Evolutionary conservation across 2,888 invertebrate species (phyloP).

Genomic region (Prenolepis imparis): DNA sequence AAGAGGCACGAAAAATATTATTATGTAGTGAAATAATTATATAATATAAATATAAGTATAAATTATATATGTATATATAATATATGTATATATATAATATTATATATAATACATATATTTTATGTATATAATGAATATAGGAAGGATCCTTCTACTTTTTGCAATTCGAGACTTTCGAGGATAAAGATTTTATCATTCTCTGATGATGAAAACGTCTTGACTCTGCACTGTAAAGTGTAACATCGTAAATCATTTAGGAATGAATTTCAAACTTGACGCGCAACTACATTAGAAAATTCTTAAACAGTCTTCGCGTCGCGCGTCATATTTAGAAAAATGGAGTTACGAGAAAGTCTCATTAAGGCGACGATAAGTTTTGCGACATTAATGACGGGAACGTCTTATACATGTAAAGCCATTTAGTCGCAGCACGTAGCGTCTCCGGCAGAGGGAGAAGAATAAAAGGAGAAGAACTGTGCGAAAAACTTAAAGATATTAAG

Average conservation of each 20-base stretch:
- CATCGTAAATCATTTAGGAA: constrained; percentile 41
- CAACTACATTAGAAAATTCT: constrained; percentile 48
- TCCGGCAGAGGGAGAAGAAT: constrained; percentile 8
- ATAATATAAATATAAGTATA: too few relatives aligned
- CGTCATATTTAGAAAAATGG: constrained; percentile 55
- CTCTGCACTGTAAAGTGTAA: background rate
- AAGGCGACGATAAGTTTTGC: constrained; percentile 50
- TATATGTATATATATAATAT: too few relatives aligned
- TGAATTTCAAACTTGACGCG: constrained; percentile 21
- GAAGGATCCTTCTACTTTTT: background rate
- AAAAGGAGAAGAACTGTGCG: constrained; percentile 35
- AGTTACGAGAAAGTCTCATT: constrained; percentile 50
- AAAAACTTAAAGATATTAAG: constrained; percentile 56
- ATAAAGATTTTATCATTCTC: constrained; percentile 36
- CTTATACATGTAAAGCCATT: constrained; percentile 57
- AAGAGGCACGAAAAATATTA: background rate
- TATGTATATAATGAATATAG: constrained; percentile 9
- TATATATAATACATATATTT: too few relatives aligned
- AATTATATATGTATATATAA: too few relatives aligned
- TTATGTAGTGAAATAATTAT: too few relatives aligned
- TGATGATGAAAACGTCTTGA: constrained; percentile 8
- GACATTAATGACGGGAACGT: constrained; percentile 50
- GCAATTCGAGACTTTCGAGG: background rate
- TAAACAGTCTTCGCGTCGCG: constrained; percentile 30
- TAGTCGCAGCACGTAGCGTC: constrained; percentile 50